Base-by-base conservation (phyloP, 2,797 vertebrate genomes). In the Ciconia nigra region DNA sequence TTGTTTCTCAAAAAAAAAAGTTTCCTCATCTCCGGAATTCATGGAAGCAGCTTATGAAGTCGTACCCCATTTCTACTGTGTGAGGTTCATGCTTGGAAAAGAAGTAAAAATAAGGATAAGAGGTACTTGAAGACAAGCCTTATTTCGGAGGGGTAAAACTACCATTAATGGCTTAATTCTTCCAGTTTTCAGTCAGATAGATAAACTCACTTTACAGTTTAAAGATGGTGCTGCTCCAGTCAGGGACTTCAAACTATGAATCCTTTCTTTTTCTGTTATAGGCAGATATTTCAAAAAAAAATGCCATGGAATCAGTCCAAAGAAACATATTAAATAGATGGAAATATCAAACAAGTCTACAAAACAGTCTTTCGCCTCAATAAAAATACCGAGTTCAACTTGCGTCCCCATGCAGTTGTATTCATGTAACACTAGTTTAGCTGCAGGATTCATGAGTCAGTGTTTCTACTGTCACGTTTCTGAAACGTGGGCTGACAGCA, bases 401-500 rank as follows among this genome's bases (percentile, higher is more conserved):
- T 83, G 26, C 28, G 5, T 81, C 54, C 12, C 15, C 42, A 7
- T 62, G 46, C 37, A 82, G 66, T 74, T 7, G 1, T 51, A 69
- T 29, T 91, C 46, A 47, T 20, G 5, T 51, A 94, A 62, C 44
- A 49, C 31, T 26, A 66, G n/a, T 73, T 67, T 89, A 86, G 77
- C 62, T 95, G 19, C 28, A 52, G 42, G 66, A 96, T 87, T 72
- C 24, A 21, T 96, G 94, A 96, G 76, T 97, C 93, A 95, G 19
- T 96, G 91, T 94, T 97, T 94, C 86, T 88, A 35, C 94, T 95
- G 91, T 84, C 93, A 90, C 71, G 63, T 95, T 97, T 87, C 80
- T 89, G 62, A 82, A 79, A 89, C 41, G 91, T 96, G 94, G 95
- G 90, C 66, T 90, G 91, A 89, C 63, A 92, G 73, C 54, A 51